Base-by-base conservation (phyloP, 2,888 invertebrate genomes). In the Folsomia manolachei region DNA sequence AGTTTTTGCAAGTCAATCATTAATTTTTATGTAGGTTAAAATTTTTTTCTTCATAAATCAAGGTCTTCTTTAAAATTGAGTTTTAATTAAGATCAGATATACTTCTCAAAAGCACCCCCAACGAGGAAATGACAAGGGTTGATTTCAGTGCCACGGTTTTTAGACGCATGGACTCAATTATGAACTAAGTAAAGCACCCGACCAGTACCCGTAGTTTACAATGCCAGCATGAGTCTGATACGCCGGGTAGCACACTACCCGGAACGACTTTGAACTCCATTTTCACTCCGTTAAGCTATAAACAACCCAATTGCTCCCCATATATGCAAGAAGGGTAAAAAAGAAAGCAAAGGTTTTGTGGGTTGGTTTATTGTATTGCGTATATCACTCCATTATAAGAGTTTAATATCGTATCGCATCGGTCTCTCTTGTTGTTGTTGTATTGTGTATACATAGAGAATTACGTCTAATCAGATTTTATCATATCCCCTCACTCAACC, bases 391-490 rank as follows among this genome's bases (percentile, higher is more conserved):
- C 14, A 39, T 39, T 39, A 39, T 39, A n/a, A n/a, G n/a, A n/a
- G n/a, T n/a, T n/a, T n/a, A n/a, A n/a, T n/a, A n/a, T n/a, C n/a
- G n/a, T n/a, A n/a, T 39, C 7, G 7, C 39, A 39, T 39, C 39
- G 56, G 18, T 56, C 21, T 56, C 19, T 56, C 18, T 18, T 56
- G 25, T 72, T 62, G 56, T 67, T 63, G 69, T 75, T 70, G 69
- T 67, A 63, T 69, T 73, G 71, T 74, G 74, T 75, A 73, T 75
- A 73, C 73, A 73, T 69, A 72, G 71, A 56, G 71, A 66, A 74
- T 73, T 72, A 75, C 70, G 73, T 68, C 77, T 77, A 77, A 77
- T 77, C 72, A 77, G 77, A 77, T 77, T 77, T 77, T 77, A 77
- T 77, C 77, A 72, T 67, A 56, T 67, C 67, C 67, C 67, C 67